Conservation (phyloP, 1,140 invertebrate species). For the Pseudomyrmex sp. region DNA sequence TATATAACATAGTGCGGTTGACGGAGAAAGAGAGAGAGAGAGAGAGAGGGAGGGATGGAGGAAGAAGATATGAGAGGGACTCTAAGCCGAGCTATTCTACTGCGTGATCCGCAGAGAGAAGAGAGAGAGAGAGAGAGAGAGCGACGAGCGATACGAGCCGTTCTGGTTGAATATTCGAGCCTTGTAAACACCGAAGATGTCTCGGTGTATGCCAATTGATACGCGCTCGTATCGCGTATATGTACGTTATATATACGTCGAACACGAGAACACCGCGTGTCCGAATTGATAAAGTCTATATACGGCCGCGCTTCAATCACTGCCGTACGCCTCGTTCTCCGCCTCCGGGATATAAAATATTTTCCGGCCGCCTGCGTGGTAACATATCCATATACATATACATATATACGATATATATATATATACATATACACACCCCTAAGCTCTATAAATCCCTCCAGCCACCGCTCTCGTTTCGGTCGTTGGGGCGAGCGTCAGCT, state of each 20-base stretch:
- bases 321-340: background rate
- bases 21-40: background rate
- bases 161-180: conserved; percentile 33
- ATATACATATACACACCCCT: background rate
- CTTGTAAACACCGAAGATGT: conserved; percentile 38
- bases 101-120: conserved; percentile 1
- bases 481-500: conserved; percentile 21
- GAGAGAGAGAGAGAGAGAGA: background rate
- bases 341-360: conserved; percentile 10
- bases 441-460: background rate
- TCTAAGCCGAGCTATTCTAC: conserved; percentile 18
- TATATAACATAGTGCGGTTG: too few relatives aligned
- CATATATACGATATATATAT: too few relatives aligned
- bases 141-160: conserved; percentile 20
- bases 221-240: background rate
- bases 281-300: conserved; percentile 21
- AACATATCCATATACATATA: too few relatives aligned
- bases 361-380: background rate
- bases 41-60: too few relatives aligned
- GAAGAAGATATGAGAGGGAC: background rate
- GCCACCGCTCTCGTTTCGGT: background rate
- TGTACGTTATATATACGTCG: background rate
- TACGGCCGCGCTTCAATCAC: background rate
- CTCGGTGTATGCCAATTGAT: background rate
- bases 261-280: background rate